Base-by-base conservation (phyloP, 2,888 invertebrate species). In the Parelbella ahira region DNA sequence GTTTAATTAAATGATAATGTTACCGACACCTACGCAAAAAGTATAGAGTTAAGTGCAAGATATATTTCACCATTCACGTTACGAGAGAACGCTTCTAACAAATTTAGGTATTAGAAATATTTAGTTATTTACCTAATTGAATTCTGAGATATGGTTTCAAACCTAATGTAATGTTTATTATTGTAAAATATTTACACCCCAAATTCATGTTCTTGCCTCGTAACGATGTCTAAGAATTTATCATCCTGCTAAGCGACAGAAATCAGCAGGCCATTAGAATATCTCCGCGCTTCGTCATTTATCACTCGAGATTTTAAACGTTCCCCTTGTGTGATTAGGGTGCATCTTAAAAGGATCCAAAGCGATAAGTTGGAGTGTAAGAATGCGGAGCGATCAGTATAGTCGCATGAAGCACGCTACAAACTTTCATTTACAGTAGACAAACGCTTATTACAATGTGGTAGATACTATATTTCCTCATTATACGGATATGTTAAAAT, bases 341-440 rank as follows among this genome's bases (percentile, higher is more conserved):
- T 83, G 82, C 80, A 84, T 84, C 79, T 73, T 81, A 83, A 86
- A 80, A 81, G 83, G 75, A 73, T 78, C 80, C 63, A 76, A 73
- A 72, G 70, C 74, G 76, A 86, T 83, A 84, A 83, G 71, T 75
- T 72, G 67, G 66, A 68, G 66, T 68, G 59, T 68, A 81, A 77
- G 84, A 84, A 84, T 86, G 86, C 72, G 77, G 80, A 62, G 74
- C 64, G 79, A 76, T 75, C 60, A 74, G 74, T 74, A 77, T 71
- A 74, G 79, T 68, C 73, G 68, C 72, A 73, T 68, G 66, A 68
- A 65, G 56, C 61, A 55, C 53, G 50, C 56, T 48, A 60, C 75
- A 64, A 71, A 52, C 24, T 49, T 59, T 50, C 19, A 34, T 50
- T 42, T 66, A 49, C 63, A 29, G 2, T 30, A 4, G 19, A n/a